phyloP scores from a whole-genome alignment of 2,888 invertebrate species.

The Homarus gammarus region DNA sequence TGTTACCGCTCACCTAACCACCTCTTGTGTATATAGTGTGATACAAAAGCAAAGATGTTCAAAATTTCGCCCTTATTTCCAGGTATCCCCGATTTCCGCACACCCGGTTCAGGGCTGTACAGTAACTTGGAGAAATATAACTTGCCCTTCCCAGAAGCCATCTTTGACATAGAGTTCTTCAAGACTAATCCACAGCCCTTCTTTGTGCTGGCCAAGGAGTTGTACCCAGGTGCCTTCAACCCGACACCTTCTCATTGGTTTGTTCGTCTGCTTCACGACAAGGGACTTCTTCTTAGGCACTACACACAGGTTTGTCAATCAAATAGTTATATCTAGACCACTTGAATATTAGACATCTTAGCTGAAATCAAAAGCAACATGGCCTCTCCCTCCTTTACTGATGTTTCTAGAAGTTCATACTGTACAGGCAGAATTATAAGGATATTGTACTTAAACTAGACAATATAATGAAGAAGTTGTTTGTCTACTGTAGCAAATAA shows the following conservation, averaged over 20 bases:
- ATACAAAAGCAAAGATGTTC: not conserved
- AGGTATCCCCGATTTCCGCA: conserved; percentile 81
- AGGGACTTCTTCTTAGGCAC: conserved; percentile 77
- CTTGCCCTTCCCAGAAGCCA: conserved; percentile 92
- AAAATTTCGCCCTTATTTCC: not conserved
- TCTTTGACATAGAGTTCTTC: conserved; percentile 95
- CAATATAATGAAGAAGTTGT: too few relatives aligned
- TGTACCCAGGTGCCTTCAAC: conserved; percentile 91
- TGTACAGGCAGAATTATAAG: too few relatives aligned
- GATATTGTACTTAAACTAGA: too few relatives aligned
- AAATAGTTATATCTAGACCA: too few relatives aligned
- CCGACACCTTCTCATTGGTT: conserved; percentile 96
- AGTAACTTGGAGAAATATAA: conserved; percentile 94
- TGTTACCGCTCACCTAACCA: too few relatives aligned
- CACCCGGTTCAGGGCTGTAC: conserved; percentile 94
- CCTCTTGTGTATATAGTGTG: not conserved
- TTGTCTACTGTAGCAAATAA: too few relatives aligned
- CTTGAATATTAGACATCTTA: too few relatives aligned
- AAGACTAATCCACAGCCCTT: conserved; percentile 93
- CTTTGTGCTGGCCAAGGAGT: conserved; percentile 92
- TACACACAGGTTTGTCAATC: conserved; percentile 81
- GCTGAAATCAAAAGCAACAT: too few relatives aligned
- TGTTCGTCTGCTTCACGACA: conserved; percentile 70
- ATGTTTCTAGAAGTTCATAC: too few relatives aligned
- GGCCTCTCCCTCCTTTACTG: too few relatives aligned